Base-by-base conservation (phyloP, 2,113 vertebrate genomes). In the Tapirus terrestris region DNA sequence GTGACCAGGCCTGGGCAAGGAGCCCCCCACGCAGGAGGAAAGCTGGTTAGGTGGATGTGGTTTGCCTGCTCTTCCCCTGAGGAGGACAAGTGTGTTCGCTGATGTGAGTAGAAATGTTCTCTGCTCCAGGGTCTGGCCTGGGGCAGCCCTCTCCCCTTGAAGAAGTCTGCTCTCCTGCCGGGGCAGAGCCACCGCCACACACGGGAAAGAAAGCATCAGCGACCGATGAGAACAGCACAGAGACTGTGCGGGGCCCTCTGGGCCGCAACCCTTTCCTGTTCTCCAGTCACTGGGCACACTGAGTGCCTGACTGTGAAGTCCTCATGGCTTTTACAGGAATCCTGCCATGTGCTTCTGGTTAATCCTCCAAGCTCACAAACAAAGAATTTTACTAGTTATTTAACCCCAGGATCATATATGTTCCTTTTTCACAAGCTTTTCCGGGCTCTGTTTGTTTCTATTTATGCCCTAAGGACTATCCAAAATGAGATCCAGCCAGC, bases 251-350 rank as follows among this genome's bases (percentile, higher is more conserved):
- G n/a, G 73, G 9, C 36, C 36, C 56, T n/a, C 45, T n/a, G 9
- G 48, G n/a, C 7, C 10, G 18, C 9, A 29, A 36, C 77, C 23
- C 16, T 14, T 18, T 36, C 20, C 61, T 58, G 20, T 21, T 36
- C 45, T 39, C 31, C 43, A 14, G 51, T 60, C 23, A 0, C 48
- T 1, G 7, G 53, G 80, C 5, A 1, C 29, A 14, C 60, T 27
- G 0, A 1, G 27, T 6, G 23, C 61, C 88, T 17, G 83, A 23
- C 33, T 2, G 3, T 14, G 8, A 9, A 6, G 3, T 3, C 7
- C 18, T 16, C 10, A 1, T 3, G 21, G 12, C 36, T 48, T 20
- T 76, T 56, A 65, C 21, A 17, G 36, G 25, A 39, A 65, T 7
- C 63, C 63, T 72, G 60, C 18, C 43, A 13, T 25, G 8, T 43